Conservation (phyloP, 2,113 vertebrate genomes). For the Poicephalus gulielmi region DNA sequence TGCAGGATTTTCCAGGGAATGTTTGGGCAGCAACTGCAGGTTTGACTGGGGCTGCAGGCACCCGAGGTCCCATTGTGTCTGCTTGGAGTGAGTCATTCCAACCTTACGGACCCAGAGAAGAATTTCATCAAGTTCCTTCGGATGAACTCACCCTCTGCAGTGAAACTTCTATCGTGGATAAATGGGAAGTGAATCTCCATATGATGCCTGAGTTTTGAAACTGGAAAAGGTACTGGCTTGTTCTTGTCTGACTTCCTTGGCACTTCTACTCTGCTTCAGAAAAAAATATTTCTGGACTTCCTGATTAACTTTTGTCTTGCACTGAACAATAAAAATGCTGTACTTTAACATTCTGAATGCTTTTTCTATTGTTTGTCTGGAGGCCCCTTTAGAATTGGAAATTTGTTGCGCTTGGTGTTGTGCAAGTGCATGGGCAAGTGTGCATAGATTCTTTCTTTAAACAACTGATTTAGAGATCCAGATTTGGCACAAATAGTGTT, state of each 20-base stretch:
- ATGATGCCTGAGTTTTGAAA: neutral
- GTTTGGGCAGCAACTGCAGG: fast-evolving
- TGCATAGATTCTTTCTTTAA: neutral
- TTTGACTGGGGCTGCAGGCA: neutral
- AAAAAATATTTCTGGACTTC: neutral
- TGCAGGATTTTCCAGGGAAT: neutral
- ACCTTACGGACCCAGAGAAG: fast-evolving
- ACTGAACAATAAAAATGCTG: neutral
- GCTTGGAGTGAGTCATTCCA: fast-evolving
- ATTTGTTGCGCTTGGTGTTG: neutral
- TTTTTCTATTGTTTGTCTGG: neutral
- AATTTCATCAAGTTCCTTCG: neutral
- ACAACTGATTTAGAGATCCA: neutral
- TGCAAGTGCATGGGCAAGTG: neutral
- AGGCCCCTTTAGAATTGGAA: neutral
- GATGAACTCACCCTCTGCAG: neutral
- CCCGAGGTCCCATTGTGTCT: neutral
- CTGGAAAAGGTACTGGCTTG: neutral
- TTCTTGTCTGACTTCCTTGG: neutral
- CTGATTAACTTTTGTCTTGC: neutral
- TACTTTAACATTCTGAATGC: neutral
- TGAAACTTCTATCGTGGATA: neutral
- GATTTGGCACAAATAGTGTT: neutral
- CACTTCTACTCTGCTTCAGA: neutral
- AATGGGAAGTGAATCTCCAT: neutral